Evolutionary conservation across 2,888 invertebrate genomes (phyloP), one percentile per base, ranked within the genome.

Genomic region (Drosophila niveifrons): DNA sequence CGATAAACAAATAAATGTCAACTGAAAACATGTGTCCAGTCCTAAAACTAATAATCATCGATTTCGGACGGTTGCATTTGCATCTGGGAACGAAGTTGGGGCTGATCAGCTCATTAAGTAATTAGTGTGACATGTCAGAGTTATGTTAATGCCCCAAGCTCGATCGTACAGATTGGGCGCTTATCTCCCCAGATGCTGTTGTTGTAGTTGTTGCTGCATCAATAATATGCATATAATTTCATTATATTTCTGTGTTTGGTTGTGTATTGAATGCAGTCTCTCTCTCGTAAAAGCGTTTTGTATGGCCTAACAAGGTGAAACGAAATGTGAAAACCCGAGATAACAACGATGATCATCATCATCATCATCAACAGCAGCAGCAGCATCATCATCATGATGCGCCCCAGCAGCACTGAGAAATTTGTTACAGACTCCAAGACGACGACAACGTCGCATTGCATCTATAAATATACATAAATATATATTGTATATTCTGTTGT

Each of bases 61-160:
- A 39, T 29, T 34, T 18, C n/a, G 11, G 28, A 13, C n/a, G 9
- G 28, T 15, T 50, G 59, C 43, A 59, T 41, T 50, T 46, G 41
- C 15, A 29, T 10, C 44, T 31, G 44, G 28, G 18, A 31, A 48
- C 50, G 43, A 13, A 44, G 52, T 61, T 71, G 70, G 70, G 55
- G 29, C 66, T 53, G 81, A 78, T 74, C 70, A 82, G 82, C 87
- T 86, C 90, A 90, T 91, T 91, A 87, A 88, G 90, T 91, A 91
- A 91, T 91, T 91, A 91, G 91, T 91, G 90, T 85, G 90, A 91
- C 91, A 91, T 90, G 90, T 84, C 88, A 78, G 74, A 90, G 90
- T 90, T 87, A 90, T 90, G 88, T 91, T 91, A 90, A 81, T 90
- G 76, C 66, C 55, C 61, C 63, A 53, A 78, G 78, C 79, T 75